Evolutionary conservation across 2,888 invertebrate genomes (phyloP).

Genomic region (Sarcophaga variegata): DNA sequence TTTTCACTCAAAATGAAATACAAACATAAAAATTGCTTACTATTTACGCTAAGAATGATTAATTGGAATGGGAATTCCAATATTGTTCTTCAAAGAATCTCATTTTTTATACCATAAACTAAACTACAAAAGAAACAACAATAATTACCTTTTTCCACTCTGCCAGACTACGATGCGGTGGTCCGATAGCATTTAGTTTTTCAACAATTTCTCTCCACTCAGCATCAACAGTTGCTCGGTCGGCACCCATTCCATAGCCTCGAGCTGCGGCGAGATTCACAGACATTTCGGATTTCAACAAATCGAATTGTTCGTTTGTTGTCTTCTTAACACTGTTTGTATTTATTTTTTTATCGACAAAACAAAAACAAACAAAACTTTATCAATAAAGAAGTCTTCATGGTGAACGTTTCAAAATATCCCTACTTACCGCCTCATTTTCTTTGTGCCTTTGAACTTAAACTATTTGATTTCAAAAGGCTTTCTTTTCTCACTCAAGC

Average conservation of each 20-base stretch:
- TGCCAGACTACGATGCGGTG: constrained; percentile 58
- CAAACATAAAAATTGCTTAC: no score
- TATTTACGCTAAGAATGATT: no score
- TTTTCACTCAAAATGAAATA: no score
- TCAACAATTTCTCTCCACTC: constrained; percentile 65
- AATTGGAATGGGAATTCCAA: no score
- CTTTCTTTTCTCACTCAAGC: neutral
- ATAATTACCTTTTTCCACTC: constrained; percentile 65
- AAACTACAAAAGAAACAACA: no score
- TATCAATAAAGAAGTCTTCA: neutral
- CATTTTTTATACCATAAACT: no score
- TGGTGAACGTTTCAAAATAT: neutral
- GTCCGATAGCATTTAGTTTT: constrained; percentile 63
- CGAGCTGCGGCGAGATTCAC: constrained; percentile 56
- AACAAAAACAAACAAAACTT: constrained; percentile 4
- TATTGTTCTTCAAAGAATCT: no score
- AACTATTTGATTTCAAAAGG: neutral
- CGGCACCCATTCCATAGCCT: constrained; percentile 52
- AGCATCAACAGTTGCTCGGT: constrained; percentile 58
- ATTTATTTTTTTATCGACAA: neutral
- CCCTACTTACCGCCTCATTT: constrained; percentile 50
- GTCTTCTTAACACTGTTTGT: constrained; percentile 54
- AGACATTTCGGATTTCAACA: constrained; percentile 63
- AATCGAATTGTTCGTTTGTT: constrained; percentile 60
- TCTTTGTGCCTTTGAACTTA: neutral